These are phyloP conservation scores for Ceyx cyanopectus DNA, from an alignment of 2,113 vertebrate species.

Conservation along the genomic window DNA sequence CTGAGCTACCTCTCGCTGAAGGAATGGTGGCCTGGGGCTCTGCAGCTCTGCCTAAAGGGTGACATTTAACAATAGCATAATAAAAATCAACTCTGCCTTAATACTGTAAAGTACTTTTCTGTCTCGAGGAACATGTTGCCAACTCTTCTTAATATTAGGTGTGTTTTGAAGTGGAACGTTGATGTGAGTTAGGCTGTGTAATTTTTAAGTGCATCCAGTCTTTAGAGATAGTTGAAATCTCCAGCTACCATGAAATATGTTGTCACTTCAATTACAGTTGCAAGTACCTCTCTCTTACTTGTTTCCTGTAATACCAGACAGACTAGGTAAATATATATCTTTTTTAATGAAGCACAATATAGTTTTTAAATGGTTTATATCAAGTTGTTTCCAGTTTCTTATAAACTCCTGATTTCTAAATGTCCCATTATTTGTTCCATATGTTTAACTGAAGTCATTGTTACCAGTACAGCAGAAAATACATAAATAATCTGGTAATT, in stretches of 20 bases:
- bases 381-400: constrained; percentile 77
- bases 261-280: constrained; percentile 69
- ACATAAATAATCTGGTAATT: constrained; percentile 75
- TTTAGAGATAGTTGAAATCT: constrained; percentile 55
- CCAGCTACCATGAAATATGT: constrained; percentile 71
- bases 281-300: constrained; percentile 68
- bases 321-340: constrained; percentile 75
- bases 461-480: constrained; percentile 73
- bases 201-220: constrained; percentile 50
- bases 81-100: constrained; percentile 17
- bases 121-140: not conserved
- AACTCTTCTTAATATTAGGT: constrained; percentile 1
- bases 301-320: constrained; percentile 72
- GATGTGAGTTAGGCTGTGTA: constrained; percentile 7
- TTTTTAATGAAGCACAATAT: constrained; percentile 77
- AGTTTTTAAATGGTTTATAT: constrained; percentile 76
- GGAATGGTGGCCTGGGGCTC: not conserved
- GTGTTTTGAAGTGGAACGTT: constrained; percentile 31
- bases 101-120: not conserved
- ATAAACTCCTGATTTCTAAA: constrained; percentile 77
- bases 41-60: constrained; percentile 42
- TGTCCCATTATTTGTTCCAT: constrained; percentile 78
- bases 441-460: constrained; percentile 78
- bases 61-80: constrained; percentile 21
- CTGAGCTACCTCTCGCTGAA: not conserved